Base-by-base conservation (phyloP, 2,888 invertebrate genomes). In the Pycnomerus fuliginosus region DNA sequence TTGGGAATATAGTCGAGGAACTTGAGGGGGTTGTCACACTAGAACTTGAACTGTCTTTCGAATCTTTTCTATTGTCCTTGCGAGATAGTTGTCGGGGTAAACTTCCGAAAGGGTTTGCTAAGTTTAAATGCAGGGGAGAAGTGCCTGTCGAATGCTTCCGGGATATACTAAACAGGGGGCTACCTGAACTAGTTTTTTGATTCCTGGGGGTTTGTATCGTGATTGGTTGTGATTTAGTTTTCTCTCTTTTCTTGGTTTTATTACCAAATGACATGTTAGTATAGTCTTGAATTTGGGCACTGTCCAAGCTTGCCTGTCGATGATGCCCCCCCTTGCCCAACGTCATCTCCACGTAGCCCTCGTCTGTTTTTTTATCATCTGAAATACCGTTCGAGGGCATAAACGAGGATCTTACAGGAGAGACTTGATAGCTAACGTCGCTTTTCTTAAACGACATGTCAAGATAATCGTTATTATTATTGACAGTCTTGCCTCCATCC, bases 341-440 rank as follows among this genome's bases (percentile, higher is more conserved):
- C 1, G 76, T 76, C 84, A 84, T 84, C 60, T 83, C 83, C 22
- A 84, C 80, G 62, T 84, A 84, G 16, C 82, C 83, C 28, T 82
- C 82, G 68, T 72, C 31, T 1, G 44, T 44, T 10, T 4, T 10
- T 3, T 4, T 39, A n/a, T n/a, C n/a, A n/a, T n/a, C n/a, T n/a
- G n/a, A n/a, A n/a, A n/a, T n/a, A n/a, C n/a, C n/a, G n/a, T n/a
- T n/a, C n/a, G n/a, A n/a, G n/a, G n/a, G n/a, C n/a, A 22, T 3
- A 20, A 22, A 27, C n/a, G 28, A 35, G 2, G 15, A 28, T 28
- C 15, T 34, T 7, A 41, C 71, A 70, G 47, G 47, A 5, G 34
- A 44, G 7, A 40, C 22, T 15, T 22, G 34, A 15, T 32, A 35
- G n/a, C n/a, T n/a, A n/a, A n/a, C n/a, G n/a, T n/a, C n/a, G n/a